Percentiles rank a stretch among this genome's conserved stretches.
Conservation (phyloP, 1,140 invertebrate genomes). For the Pteromalus puparum region DNA sequence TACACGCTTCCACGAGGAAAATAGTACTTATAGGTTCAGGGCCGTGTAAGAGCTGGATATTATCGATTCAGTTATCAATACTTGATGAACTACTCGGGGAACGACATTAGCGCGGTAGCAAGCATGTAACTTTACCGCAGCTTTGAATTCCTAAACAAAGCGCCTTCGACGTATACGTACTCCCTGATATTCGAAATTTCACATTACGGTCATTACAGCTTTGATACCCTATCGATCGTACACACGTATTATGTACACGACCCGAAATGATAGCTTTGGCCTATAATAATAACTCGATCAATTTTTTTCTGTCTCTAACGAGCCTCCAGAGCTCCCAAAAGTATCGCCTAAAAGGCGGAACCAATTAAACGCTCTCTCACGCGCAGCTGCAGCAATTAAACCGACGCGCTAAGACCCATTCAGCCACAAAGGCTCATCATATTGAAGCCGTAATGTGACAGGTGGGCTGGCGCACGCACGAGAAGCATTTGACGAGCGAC, state of each 20-base stretch:
- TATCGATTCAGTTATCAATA: background rate
- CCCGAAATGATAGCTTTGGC: no score
- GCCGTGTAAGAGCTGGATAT: background rate
- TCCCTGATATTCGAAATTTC: background rate
- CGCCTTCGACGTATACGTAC: no score
- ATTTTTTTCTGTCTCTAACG: background rate
- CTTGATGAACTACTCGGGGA: background rate
- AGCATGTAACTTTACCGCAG: no score
- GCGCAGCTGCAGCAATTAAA: background rate
- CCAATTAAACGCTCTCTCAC: background rate
- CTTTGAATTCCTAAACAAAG: background rate
- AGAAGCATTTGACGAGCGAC: background rate
- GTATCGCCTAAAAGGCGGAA: no score
- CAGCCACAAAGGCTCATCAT: background rate
- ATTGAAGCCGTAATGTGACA: background rate
- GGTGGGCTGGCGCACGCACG: background rate
- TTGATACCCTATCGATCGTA: no score
- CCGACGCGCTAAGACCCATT: background rate
- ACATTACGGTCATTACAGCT: background rate
- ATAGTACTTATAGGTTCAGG: background rate
- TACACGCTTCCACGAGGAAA: background rate
- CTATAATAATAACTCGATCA: no score
- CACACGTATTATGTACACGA: no score
- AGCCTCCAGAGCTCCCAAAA: background rate
- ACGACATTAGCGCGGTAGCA: background rate